phyloP scores from a whole-genome alignment of 2,797 vertebrate species.

The Philypnodon macrostomus region DNA sequence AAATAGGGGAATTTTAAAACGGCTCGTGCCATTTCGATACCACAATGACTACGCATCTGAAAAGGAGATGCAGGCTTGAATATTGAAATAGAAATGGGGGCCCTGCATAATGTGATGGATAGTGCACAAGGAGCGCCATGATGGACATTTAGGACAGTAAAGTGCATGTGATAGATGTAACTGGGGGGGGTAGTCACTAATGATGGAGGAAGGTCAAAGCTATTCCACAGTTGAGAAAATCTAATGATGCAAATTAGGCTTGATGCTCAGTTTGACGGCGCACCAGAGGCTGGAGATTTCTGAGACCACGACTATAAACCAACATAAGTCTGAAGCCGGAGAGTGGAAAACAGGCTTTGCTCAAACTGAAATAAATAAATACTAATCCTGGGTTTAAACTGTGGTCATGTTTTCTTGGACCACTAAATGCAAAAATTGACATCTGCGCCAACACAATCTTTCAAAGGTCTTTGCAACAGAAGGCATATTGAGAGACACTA shows the following conservation, averaged over 20 bases:
- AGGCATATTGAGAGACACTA: too few species aligned
- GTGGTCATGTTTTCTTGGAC: too few species aligned
- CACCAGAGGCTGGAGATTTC: constrained; percentile 29
- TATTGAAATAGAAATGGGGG: constrained; percentile 34
- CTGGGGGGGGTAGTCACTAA: constrained; percentile 40
- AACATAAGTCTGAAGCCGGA: too few species aligned
- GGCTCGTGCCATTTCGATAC: constrained; percentile 14
- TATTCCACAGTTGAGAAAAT: constrained; percentile 57
- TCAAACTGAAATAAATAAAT: too few species aligned
- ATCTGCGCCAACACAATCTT: too few species aligned
- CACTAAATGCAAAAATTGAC: too few species aligned
- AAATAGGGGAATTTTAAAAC: constrained; percentile 46
- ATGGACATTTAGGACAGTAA: constrained; percentile 41
- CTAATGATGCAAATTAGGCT: constrained; percentile 70
- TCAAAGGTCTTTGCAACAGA: too few species aligned
- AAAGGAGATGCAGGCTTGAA: constrained; percentile 7
- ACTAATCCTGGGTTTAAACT: too few species aligned
- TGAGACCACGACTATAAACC: constrained; percentile 6
- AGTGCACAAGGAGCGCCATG: constrained; percentile 28
- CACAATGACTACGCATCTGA: constrained; percentile 12
- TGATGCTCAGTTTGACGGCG: constrained; percentile 42
- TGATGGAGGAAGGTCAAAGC: constrained; percentile 70
- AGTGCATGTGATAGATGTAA: constrained; percentile 35
- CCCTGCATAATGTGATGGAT: constrained; percentile 19
- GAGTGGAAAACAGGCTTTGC: too few species aligned